Conservation (phyloP, 64 coral and sea anemone species). For the Trachythela sp. region DNA sequence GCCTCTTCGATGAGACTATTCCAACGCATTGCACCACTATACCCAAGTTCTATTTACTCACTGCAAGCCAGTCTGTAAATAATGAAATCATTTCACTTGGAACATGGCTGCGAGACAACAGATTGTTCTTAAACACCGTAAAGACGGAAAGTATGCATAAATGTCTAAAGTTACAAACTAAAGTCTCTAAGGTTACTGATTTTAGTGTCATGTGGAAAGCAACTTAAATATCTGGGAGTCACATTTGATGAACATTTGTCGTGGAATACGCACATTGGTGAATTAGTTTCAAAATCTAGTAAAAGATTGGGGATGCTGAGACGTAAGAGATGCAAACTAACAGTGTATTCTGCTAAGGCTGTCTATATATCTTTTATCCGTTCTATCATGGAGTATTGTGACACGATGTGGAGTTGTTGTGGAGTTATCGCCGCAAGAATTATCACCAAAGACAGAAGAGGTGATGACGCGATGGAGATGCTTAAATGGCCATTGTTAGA, state of each 20-base stretch:
- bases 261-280: not conserved
- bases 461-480: not conserved
- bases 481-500: slow-evolving; percentile 7
- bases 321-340: not conserved
- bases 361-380: slow-evolving; percentile 39
- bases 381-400: slow-evolving; percentile 45
- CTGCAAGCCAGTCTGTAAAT: too few relatives aligned
- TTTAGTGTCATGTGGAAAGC: not conserved
- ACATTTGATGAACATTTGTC: not conserved
- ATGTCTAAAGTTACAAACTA: not conserved
- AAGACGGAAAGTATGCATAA: not conserved
- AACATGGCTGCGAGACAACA: slow-evolving; percentile 29
- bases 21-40: too few relatives aligned
- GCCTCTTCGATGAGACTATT: too few relatives aligned
- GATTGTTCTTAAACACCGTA: slow-evolving; percentile 23
- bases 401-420: slow-evolving; percentile 43
- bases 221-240: not conserved
- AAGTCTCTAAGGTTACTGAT: not conserved
- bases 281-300: slow-evolving; percentile 5
- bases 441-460: not conserved
- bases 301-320: slow-evolving; percentile 33
- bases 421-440: slow-evolving; percentile 1
- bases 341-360: slow-evolving; percentile 19
- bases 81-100: slow-evolving; percentile 13
- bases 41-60: too few relatives aligned